Base-by-base conservation (phyloP, 2,797 vertebrate species). In the Alosa sapidissima region DNA sequence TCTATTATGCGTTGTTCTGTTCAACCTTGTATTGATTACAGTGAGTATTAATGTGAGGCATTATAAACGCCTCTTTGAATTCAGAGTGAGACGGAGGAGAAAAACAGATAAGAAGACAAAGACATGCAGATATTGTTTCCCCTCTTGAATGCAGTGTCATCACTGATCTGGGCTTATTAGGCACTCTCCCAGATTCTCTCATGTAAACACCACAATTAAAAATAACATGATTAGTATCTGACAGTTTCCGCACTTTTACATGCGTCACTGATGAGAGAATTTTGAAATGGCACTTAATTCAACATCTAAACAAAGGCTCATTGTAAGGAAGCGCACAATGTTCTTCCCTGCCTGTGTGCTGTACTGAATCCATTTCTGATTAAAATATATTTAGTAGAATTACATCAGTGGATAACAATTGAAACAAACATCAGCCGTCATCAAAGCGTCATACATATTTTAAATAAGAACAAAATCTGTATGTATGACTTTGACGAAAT, bases 1-100 rank as follows among this genome's bases (percentile, higher is more conserved):
- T 88, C 82, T 19, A 21, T 19, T 84, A 78, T 75, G 51, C 85
- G 81, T 60, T 65, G 81, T 55, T 81, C 81, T 81, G 68, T 83
- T 58, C 81, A 65, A 54, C 82, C 72, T 75, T 47, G n/a, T 60
- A 68, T 52, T 88, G 78, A 84, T 24, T 75, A 81, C 62, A 48
- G 83, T 82, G 48, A 81, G 54, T 48, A 65, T 87, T 84, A 52
- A 85, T 82, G 82, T 47, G 83, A 82, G 81, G 86, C 45, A 58
- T 84, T 75, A 88, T 41, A 16, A 47, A n/a, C 41, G 68, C 84
- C 65, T 2, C n/a, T 81, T 28, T 72, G 82, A 68, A 88, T 81
- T 81, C 3, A 52, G 47, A 51, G 65, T 55, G 24, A 24, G 78
- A 84, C 65, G 21, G 60, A 82, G 45, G n/a, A 45, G 52, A 45